A percentile compares a stretch with the other conserved stretches of the same genome.
Evolutionary conservation across 2,113 vertebrate species (phyloP).

Genomic region (Ptilonorhynchus violaceus): DNA sequence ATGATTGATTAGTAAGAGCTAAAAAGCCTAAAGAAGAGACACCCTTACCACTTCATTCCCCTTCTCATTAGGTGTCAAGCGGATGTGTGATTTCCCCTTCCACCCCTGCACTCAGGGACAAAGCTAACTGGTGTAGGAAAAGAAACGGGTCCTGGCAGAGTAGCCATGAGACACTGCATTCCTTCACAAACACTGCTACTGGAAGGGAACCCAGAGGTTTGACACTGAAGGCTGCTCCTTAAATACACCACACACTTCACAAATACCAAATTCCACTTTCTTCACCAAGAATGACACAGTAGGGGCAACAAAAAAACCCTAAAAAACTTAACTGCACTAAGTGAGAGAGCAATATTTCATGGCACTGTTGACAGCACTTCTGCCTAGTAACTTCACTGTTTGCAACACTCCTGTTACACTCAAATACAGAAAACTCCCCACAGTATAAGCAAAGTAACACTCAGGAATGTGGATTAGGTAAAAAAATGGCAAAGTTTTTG

Average conservation of each 20-base stretch:
- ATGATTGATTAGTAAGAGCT: not conserved
- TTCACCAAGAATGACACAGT: not conserved
- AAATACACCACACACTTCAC: not conserved
- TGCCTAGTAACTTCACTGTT: not conserved
- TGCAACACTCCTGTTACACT: not conserved
- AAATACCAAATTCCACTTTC: not conserved
- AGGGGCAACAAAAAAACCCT: not conserved
- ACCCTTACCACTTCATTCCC: not conserved
- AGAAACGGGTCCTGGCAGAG: fast-evolving
- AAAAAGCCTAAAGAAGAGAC: not conserved
- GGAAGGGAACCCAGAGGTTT: not conserved
- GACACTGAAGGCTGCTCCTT: not conserved
- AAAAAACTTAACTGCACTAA: not conserved
- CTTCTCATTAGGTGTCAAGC: not conserved
- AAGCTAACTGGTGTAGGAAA: not conserved
- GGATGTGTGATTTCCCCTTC: not conserved
- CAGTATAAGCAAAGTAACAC: not conserved
- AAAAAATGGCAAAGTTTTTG: not conserved
- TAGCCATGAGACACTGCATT: fast-evolving
- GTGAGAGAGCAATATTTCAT: not conserved
- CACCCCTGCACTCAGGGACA: not conserved
- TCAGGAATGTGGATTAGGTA: not conserved
- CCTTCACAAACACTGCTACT: not conserved
- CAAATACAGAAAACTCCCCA: not conserved
- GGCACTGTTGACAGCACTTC: not conserved